These are phyloP conservation scores for Chiridota heheva DNA, from an alignment of 35 echinoderm and acorn worm genomes.

Conservation along the genomic window DNA sequence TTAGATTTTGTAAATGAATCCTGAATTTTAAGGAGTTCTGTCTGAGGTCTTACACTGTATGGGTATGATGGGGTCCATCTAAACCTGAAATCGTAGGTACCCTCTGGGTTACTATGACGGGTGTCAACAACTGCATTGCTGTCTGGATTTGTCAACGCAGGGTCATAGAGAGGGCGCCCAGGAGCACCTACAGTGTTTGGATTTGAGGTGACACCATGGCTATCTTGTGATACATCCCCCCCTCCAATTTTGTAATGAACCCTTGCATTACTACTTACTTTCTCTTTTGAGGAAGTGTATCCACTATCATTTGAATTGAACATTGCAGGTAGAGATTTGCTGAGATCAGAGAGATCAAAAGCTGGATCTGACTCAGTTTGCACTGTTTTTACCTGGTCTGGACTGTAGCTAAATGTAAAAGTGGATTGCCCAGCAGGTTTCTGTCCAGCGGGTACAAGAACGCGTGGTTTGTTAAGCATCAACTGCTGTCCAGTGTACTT, in stretches of 20 bases:
- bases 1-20: constrained; percentile 86
- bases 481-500: constrained; percentile 61
- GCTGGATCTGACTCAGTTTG: constrained; percentile 35
- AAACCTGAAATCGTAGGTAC: constrained; percentile 49
- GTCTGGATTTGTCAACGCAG: constrained; percentile 44
- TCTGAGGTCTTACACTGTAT: constrained; percentile 60
- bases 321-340: constrained; percentile 55
- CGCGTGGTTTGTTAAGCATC: constrained; percentile 39
- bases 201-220: too few species aligned
- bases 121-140: constrained; percentile 61
- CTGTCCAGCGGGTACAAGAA: constrained; percentile 54
- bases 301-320: constrained; percentile 27
- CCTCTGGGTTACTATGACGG: constrained; percentile 69
- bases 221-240: background rate
- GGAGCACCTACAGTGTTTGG: constrained; percentile 8
- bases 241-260: background rate
- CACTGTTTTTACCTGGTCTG: constrained; percentile 81
- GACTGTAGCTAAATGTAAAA: constrained; percentile 80
- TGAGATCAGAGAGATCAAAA: constrained; percentile 57
- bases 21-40: constrained; percentile 73
- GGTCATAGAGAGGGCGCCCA: constrained; percentile 45
- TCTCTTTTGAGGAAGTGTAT: background rate
- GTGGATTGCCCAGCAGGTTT: constrained; percentile 80
- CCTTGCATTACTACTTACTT: constrained; percentile 11
- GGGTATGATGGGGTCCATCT: constrained; percentile 78